Evolutionary conservation across 2,797 vertebrate species (phyloP), one percentile per base, ranked within the genome.

Genomic region (Neostethus bicornis): DNA sequence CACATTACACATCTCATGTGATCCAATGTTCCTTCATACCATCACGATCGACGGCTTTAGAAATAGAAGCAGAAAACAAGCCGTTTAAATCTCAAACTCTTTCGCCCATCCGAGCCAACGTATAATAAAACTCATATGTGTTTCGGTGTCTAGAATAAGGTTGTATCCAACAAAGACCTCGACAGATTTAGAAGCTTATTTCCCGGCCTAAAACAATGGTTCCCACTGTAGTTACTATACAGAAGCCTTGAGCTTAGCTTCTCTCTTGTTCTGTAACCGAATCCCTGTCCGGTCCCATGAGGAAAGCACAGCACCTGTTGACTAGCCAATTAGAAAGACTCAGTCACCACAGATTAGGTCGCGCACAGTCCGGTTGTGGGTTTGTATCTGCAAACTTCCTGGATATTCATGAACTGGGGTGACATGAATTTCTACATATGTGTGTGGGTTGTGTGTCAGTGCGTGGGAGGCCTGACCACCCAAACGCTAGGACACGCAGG

Each of bases 311-410:
- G 79, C 87, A 89, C 87, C 87, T 89, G 87, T 89, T 85, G 85
- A 89, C 85, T 77, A 73, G 76, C 79, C 85, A 88, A 87, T 89
- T 89, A 89, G 80, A 86, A 66, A 20, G 66, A 82, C 50, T 89
- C 84, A 83, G 77, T 89, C 85, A 80, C 29, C 70, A 26, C 74
- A 83, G 79, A 84, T 85, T 84, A 85, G 70, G 39, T 51, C 48
- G 58, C 58, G 24, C 74, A 67, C 74, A 75, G 69, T 66, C 55
- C 1, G 46, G 23, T n/a, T 43, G 34, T 61, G 63, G 50, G 51
- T 54, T 46, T 70, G 66, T 46, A 63, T 62, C 49, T 45, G 71
- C 48, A 34, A 56, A 39, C 75, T 46, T 74, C 77, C 74, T 74
- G 77, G 72, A 78, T 76, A 75, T 75, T 75, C 61, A 5, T n/a